These are phyloP conservation scores for Anomalospiza imberbis DNA, from an alignment of 2,797 vertebrate species.

Conservation along the genomic window DNA sequence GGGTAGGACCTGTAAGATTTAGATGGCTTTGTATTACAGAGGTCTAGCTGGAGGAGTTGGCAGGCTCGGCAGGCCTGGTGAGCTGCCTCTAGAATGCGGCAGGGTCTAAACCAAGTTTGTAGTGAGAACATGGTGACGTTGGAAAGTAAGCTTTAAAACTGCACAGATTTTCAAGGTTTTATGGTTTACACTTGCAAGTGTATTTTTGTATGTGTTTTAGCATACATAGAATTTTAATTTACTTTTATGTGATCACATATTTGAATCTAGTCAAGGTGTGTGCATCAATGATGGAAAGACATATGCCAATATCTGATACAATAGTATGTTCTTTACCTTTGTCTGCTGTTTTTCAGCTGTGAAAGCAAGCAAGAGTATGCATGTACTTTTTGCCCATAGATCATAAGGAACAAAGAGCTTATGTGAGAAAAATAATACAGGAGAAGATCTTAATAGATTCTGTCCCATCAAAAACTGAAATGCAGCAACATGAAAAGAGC, in stretches of 20 bases:
- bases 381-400: background rate
- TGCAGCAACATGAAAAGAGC: constrained; percentile 15
- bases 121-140: background rate
- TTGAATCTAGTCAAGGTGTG: background rate
- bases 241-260: background rate
- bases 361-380: background rate
- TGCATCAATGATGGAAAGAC: background rate
- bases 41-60: background rate
- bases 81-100: background rate
- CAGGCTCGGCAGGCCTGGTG: background rate
- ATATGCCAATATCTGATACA: background rate
- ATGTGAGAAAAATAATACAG: background rate
- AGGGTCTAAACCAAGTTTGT: background rate
- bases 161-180: background rate
- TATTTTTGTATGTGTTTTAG: background rate
- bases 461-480: constrained; percentile 16
- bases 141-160: background rate
- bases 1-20: background rate
- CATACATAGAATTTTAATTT: background rate
- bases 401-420: constrained; percentile 28
- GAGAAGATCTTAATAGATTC: constrained; percentile 8
- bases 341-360: background rate
- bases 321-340: background rate
- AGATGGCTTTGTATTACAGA: background rate
- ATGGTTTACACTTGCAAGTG: background rate